Percentiles rank a stretch among this genome's conserved stretches.
Conservation (phyloP, 2,113 vertebrate genomes). For the Osmerus mordax region DNA sequence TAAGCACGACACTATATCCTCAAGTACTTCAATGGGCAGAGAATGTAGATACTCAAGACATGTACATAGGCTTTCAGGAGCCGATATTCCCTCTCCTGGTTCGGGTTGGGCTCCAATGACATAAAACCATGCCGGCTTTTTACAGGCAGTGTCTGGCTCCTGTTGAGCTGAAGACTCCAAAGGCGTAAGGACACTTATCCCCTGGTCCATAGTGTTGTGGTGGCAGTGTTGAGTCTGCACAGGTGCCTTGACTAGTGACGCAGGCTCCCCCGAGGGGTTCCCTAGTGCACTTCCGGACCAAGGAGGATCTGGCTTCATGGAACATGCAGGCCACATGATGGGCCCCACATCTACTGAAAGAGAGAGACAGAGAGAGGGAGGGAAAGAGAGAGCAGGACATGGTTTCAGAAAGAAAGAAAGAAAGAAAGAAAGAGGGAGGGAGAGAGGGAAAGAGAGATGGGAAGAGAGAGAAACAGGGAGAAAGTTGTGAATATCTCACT, state of each 20-base stretch:
- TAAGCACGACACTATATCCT: constrained; percentile 4
- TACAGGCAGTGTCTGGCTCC: background rate
- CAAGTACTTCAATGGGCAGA: background rate
- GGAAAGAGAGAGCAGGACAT: no score
- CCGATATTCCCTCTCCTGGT: background rate
- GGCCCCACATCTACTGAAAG: background rate
- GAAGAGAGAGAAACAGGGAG: no score
- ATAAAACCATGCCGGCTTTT: background rate
- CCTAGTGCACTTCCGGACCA: background rate
- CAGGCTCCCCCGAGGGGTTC: no score
- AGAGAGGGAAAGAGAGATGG: no score
- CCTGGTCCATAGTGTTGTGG: background rate
- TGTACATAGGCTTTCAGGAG: background rate
- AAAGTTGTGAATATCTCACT: no score
- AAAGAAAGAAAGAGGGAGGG: no score
- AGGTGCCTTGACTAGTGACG: background rate
- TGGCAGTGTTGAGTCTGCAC: background rate
- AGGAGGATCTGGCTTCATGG: background rate
- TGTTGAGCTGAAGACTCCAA: background rate
- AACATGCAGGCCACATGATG: background rate
- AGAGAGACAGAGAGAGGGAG: background rate
- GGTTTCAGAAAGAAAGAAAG: no score
- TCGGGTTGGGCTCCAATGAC: background rate
- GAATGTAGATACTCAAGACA: background rate
- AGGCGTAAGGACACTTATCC: background rate